These are phyloP conservation scores for Ganaspis brasiliensis DNA, from an alignment of 2,888 invertebrate species.

Conservation along the genomic window DNA sequence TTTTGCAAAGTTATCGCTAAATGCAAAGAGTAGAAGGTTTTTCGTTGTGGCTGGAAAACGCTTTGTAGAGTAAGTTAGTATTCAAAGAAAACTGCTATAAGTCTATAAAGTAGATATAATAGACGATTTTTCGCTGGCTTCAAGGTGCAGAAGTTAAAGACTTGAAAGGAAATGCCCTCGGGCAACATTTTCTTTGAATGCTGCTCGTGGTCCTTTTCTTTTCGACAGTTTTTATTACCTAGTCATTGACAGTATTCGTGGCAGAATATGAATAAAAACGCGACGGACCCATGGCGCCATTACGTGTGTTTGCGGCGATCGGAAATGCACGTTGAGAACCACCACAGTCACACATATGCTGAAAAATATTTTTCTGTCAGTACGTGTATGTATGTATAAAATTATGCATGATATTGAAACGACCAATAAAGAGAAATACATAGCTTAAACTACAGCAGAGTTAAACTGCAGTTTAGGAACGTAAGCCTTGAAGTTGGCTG, in stretches of 20 bases:
- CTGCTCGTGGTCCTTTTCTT: conserved; percentile 24
- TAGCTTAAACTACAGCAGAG: too few species aligned
- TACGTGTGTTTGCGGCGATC: conserved; percentile 98
- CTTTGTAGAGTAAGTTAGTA: conserved; percentile 15
- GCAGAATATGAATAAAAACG: conserved; percentile 97
- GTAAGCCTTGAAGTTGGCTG: too few species aligned
- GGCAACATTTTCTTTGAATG: conserved; percentile 32
- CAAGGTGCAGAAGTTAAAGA: conserved; percentile 7
- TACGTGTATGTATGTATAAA: too few species aligned
- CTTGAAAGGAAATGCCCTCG: conserved; percentile 20
- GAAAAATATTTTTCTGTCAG: conserved; percentile 69
- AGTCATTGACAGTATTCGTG: conserved; percentile 95
- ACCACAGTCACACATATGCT: conserved; percentile 97
- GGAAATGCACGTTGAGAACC: conserved; percentile 98
- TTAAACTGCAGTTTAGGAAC: too few species aligned
- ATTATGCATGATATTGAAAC: too few species aligned
- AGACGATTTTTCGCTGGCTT: conserved; percentile 21
- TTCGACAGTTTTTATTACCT: conserved; percentile 79
- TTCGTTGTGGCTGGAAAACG: conserved; percentile 7
- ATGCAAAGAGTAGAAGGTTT: not conserved
- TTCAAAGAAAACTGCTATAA: conserved; percentile 13
- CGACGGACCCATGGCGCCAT: conserved; percentile 98
- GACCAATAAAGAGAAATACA: too few species aligned
- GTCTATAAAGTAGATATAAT: not conserved
- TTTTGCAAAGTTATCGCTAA: conserved; percentile 14